Evolutionary conservation across 2,888 invertebrate genomes (phyloP).

Genomic region (Drosophila affinis): DNA sequence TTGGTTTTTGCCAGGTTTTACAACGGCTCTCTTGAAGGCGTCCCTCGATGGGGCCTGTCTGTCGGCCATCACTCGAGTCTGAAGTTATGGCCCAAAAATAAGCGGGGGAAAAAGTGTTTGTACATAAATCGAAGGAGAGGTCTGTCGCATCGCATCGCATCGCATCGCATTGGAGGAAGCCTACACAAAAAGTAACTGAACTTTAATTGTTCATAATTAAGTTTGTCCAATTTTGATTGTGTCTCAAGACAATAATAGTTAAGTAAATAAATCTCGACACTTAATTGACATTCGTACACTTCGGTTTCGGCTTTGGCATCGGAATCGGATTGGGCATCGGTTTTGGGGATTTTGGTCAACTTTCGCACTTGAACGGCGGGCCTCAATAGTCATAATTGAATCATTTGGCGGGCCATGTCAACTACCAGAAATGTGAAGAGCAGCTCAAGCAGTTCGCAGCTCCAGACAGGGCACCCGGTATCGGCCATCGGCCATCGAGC

Average conservation of each 20-base stretch:
- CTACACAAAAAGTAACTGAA: constrained; percentile 61
- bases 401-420: constrained; percentile 65
- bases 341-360: constrained; percentile 61
- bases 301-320: background rate
- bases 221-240: constrained; percentile 61
- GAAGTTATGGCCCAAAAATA: constrained; percentile 57
- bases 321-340: constrained; percentile 3
- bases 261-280: constrained; percentile 71
- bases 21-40: constrained; percentile 44
- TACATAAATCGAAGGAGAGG: background rate
- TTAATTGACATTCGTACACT: constrained; percentile 66
- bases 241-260: constrained; percentile 54
- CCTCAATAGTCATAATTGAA: constrained; percentile 60
- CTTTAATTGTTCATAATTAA: constrained; percentile 76
- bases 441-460: constrained; percentile 2
- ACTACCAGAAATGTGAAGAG: constrained; percentile 52
- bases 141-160: too few species aligned
- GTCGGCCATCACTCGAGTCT: constrained; percentile 20
- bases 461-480: constrained; percentile 55
- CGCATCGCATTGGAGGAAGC: constrained; percentile 1
- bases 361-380: constrained; percentile 66
- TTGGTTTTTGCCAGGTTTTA: constrained; percentile 58
- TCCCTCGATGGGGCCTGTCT: background rate
- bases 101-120: background rate
- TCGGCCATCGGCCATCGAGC: background rate